These are phyloP conservation scores for Cyclophora punctaria DNA, from an alignment of 2,888 invertebrate species.

Conservation along the genomic window DNA sequence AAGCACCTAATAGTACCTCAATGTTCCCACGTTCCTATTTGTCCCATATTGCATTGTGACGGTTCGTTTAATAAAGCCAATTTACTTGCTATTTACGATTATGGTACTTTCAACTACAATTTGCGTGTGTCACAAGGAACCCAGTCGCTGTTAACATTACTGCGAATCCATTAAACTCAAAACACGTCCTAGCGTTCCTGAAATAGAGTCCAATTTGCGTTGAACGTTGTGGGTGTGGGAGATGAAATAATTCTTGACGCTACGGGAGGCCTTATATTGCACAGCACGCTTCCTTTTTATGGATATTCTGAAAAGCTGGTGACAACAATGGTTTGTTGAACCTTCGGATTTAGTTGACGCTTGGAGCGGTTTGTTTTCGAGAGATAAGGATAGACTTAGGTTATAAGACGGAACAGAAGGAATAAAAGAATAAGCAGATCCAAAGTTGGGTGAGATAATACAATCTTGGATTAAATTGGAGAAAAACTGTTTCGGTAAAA, in stretches of 20 bases:
- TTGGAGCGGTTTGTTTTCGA: slow-evolving; percentile 13
- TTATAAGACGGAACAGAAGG: no score
- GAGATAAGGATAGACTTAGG: slow-evolving; percentile 5
- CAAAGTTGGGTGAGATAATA: no score
- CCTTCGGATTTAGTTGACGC: slow-evolving; percentile 16
- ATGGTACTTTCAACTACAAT: slow-evolving; percentile 41
- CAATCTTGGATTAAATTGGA: no score
- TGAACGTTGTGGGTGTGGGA: slow-evolving; percentile 6
- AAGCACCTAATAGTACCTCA: slow-evolving; percentile 9
- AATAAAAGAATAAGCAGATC: no score
- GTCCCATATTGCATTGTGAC: slow-evolving; percentile 24
- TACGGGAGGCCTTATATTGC: slow-evolving; percentile 36
- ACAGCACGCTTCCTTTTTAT: slow-evolving; percentile 39
- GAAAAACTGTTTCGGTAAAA: no score
- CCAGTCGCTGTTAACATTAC: slow-evolving; percentile 28
- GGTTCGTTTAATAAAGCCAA: slow-evolving; percentile 40
- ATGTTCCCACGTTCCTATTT: slow-evolving; percentile 15
- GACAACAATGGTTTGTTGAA: slow-evolving; percentile 25
- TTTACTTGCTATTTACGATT: slow-evolving; percentile 40
- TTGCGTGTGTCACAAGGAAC: slow-evolving; percentile 37
- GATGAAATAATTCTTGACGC: slow-evolving; percentile 25
- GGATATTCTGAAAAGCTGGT: slow-evolving; percentile 33
- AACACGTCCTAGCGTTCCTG: slow-evolving; percentile 14
- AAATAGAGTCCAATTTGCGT: slow-evolving; percentile 18
- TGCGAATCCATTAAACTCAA: slow-evolving; percentile 8